Percentiles rank a stretch among this genome's conserved stretches.
Conservation (phyloP, 2,797 vertebrate genomes). For the Xenentodon cancila region DNA sequence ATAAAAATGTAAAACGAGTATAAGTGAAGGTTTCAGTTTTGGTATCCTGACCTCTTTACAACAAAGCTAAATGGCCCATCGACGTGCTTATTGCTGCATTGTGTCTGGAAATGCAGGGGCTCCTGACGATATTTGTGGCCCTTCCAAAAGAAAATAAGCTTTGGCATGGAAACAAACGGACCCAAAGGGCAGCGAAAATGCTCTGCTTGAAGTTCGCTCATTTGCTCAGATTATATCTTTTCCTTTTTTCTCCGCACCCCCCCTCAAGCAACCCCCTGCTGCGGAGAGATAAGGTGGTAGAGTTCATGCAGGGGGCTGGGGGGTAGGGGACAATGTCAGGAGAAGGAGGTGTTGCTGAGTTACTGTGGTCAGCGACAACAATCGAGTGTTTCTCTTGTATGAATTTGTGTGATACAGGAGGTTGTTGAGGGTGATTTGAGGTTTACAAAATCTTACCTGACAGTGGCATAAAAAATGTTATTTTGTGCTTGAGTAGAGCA, state of each 20-base stretch:
- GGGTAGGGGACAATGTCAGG: constrained; percentile 18
- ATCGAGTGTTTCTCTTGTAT: constrained; percentile 3
- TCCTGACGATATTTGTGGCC: constrained; percentile 28
- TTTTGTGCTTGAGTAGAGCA: background rate
- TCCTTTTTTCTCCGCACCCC: background rate
- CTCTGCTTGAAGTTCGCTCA: constrained; percentile 44
- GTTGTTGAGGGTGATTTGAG: background rate
- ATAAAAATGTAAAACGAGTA: background rate
- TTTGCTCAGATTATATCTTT: constrained; percentile 29
- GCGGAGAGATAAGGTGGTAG: constrained; percentile 41
- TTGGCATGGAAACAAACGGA: constrained; percentile 52
- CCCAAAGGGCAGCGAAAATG: constrained; percentile 47
- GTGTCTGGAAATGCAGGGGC: constrained; percentile 22
- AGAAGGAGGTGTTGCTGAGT: background rate
- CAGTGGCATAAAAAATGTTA: background rate
- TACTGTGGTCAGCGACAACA: constrained; percentile 6
- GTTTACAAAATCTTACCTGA: background rate
- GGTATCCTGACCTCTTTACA: background rate
- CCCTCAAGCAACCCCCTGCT: constrained; percentile 18
- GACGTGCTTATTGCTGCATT: constrained; percentile 17
- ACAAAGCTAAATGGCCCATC: constrained; percentile 16
- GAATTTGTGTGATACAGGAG: background rate
- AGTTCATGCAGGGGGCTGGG: constrained; percentile 16
- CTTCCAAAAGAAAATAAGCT: constrained; percentile 26
- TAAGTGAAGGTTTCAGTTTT: background rate